A percentile compares a stretch with the other conserved stretches of the same genome.
phyloP scores from a whole-genome alignment of 1,140 invertebrate genomes.

The Drosophila lacteicornis region DNA sequence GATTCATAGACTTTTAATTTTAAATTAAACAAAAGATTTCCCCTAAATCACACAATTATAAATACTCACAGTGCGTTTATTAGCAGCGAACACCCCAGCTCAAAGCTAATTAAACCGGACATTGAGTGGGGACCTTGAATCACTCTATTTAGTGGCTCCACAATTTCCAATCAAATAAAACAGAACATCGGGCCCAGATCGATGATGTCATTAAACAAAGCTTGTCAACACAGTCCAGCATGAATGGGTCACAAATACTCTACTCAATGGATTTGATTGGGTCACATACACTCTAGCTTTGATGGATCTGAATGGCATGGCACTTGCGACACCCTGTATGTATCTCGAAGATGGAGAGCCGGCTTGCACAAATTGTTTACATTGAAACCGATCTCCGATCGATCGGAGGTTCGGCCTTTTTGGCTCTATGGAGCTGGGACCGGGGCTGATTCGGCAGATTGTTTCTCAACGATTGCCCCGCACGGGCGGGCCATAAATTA shows the following conservation, averaged over 20 bases:
- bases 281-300: background rate
- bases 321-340: conserved; percentile 64
- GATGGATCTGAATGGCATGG: conserved; percentile 6
- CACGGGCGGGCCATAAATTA: conserved; percentile 66
- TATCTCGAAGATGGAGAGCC: conserved; percentile 38
- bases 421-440: conserved; percentile 42
- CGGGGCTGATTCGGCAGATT: conserved; percentile 52
- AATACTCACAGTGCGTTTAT: conserved; percentile 7
- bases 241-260: conserved; percentile 18
- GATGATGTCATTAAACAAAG: conserved; percentile 34
- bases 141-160: conserved; percentile 28
- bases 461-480: conserved; percentile 64
- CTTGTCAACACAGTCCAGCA: conserved; percentile 16
- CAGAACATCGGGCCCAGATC: conserved; percentile 18
- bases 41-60: background rate
- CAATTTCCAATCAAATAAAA: conserved; percentile 29
- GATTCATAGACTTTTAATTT: conserved; percentile 4
- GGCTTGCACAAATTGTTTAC: conserved; percentile 74
- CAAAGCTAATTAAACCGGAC: conserved; percentile 25
- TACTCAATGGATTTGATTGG: conserved; percentile 22
- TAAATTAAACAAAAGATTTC: conserved; percentile 13
- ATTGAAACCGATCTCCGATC: conserved; percentile 40
- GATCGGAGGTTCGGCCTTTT: conserved; percentile 52
- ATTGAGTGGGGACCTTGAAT: conserved; percentile 38
- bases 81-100: background rate